These are phyloP conservation scores for Lepisosteus osseus DNA, from an alignment of 2,113 vertebrate genomes.

Conservation along the genomic window DNA sequence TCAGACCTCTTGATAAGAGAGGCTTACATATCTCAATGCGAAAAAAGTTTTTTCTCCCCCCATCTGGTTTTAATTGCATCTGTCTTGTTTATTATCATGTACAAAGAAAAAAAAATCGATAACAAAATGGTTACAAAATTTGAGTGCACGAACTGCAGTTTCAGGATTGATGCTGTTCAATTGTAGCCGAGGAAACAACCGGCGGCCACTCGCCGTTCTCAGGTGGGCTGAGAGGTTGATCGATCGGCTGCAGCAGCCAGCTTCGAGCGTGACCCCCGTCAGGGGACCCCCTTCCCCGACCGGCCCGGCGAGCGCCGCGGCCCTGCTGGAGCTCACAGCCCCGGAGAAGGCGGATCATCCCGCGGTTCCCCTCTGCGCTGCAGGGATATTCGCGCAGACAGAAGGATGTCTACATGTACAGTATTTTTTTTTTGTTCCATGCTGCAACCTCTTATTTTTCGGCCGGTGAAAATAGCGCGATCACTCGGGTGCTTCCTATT, in stretches of 20 bases:
- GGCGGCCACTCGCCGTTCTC: neutral
- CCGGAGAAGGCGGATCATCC: constrained; percentile 5
- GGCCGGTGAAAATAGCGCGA: too few species aligned
- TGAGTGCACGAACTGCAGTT: constrained; percentile 4
- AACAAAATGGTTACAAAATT: neutral
- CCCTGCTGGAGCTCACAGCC: neutral
- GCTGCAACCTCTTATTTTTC: too few species aligned
- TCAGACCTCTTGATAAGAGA: neutral
- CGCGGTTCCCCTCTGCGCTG: too few species aligned
- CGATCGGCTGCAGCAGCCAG: too few species aligned
- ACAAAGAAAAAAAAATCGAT: neutral
- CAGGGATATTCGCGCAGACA: too few species aligned
- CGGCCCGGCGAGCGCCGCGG: neutral
- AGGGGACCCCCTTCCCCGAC: neutral
- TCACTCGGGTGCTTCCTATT: too few species aligned
- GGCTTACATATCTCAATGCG: neutral
- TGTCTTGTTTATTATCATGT: neutral
- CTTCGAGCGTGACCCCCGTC: too few species aligned
- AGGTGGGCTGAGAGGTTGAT: neutral
- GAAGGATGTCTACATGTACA: too few species aligned
- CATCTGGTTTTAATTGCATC: neutral
- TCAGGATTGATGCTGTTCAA: neutral
- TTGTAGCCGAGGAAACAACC: neutral
- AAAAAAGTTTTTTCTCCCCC: too few species aligned
- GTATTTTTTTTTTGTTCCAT: too few species aligned